Evolutionary conservation across 2,888 invertebrate species (phyloP).

Genomic region (Drosophila glabriapex): DNA sequence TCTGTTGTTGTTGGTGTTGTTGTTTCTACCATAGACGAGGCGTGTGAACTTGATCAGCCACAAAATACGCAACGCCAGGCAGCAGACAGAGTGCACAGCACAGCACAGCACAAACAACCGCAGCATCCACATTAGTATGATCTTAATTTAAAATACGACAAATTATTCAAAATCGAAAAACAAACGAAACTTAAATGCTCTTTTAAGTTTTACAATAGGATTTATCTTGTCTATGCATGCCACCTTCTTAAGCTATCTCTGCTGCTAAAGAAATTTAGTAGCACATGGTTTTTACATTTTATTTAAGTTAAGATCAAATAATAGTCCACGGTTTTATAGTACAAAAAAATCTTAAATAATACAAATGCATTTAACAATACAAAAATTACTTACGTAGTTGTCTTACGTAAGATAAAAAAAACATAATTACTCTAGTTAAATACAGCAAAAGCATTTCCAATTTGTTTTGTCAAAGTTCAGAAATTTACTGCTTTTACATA

Average conservation of each 20-base stretch:
- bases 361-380: background rate
- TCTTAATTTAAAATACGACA: constrained; percentile 53
- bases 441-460: background rate
- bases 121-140: constrained; percentile 61
- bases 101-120: constrained; percentile 46
- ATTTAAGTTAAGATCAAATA: background rate
- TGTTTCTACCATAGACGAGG: constrained; percentile 18
- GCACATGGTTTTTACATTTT: background rate
- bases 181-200: constrained; percentile 31
- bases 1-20: background rate
- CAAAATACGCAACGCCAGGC: constrained; percentile 39
- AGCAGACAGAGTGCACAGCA: constrained; percentile 11
- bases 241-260: no score
- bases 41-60: constrained; percentile 73
- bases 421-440: background rate
- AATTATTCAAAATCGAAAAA: constrained; percentile 15
- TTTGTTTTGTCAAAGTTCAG: background rate
- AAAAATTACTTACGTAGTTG: background rate
- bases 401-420: background rate
- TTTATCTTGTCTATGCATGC: no score
- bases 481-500: background rate
- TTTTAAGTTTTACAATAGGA: background rate
- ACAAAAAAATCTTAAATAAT: background rate
- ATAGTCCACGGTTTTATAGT: background rate
- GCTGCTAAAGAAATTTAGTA: background rate